A percentile compares a stretch with the other conserved stretches of the same genome.
Evolutionary conservation across 2,888 invertebrate genomes (phyloP).

Genomic region (Phorcus lineatus): DNA sequence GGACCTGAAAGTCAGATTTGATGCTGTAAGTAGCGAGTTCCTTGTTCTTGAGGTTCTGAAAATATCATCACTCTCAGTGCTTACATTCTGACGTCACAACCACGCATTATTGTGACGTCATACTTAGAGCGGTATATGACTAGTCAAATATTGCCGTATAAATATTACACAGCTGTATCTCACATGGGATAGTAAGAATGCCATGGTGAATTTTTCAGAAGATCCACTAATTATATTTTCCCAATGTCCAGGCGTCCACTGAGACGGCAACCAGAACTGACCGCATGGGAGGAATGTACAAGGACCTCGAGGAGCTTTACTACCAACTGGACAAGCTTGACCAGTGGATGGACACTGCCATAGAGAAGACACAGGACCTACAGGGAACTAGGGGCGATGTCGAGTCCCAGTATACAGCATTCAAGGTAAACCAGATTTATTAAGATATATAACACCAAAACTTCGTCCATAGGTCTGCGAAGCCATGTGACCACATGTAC

Average conservation of each 20-base stretch:
- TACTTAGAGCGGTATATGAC: too few species aligned
- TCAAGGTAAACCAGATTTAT: constrained; percentile 50
- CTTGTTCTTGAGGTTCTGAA: background rate
- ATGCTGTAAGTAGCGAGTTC: constrained; percentile 58
- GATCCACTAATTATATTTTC: background rate
- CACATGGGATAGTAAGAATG: too few species aligned
- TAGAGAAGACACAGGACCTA: constrained; percentile 63
- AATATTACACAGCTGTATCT: too few species aligned
- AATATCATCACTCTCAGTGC: too few species aligned
- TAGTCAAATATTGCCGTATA: too few species aligned
- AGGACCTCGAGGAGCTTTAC: constrained; percentile 90
- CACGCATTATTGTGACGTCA: too few species aligned
- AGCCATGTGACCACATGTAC: too few species aligned
- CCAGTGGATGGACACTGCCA: constrained; percentile 68
- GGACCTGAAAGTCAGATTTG: constrained; percentile 70
- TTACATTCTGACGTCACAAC: too few species aligned
- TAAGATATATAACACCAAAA: too few species aligned
- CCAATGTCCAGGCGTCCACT: constrained; percentile 51
- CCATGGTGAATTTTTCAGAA: background rate
- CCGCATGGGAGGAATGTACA: constrained; percentile 83
- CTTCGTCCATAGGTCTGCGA: too few species aligned
- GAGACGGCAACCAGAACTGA: constrained; percentile 60
- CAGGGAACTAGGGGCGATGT: constrained; percentile 53
- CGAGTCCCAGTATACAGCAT: constrained; percentile 54
- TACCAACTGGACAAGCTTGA: constrained; percentile 76